Conservation (phyloP, 2,888 invertebrate genomes). For the Diarsia dahlii region DNA sequence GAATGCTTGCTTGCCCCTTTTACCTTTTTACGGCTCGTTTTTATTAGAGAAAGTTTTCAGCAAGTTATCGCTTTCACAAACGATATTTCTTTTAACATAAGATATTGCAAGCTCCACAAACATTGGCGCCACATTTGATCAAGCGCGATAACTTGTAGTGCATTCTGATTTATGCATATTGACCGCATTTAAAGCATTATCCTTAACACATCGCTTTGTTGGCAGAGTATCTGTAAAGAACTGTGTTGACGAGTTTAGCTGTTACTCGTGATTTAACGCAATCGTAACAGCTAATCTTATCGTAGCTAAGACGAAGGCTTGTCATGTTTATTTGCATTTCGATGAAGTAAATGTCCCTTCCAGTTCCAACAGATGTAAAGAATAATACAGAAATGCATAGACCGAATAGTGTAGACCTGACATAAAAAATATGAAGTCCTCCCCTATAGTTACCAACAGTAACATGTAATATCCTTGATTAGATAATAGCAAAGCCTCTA, state of each 20-base stretch:
- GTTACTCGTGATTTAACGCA: conserved; percentile 69
- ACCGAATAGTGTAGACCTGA: conserved; percentile 41
- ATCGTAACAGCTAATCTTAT: conserved; percentile 83
- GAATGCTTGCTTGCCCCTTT: conserved; percentile 93
- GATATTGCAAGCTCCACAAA: conserved; percentile 73
- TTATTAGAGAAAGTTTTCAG: conserved; percentile 86
- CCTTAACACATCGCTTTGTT: conserved; percentile 88
- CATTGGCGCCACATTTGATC: conserved; percentile 81
- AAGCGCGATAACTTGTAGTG: conserved; percentile 88
- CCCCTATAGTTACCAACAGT: conserved; percentile 39
- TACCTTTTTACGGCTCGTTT: conserved; percentile 90
- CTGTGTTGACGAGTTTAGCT: conserved; percentile 82
- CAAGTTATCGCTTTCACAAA: conserved; percentile 89
- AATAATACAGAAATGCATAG: conserved; percentile 54
- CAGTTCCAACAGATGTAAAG: conserved; percentile 31
- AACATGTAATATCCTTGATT: conserved; percentile 58
- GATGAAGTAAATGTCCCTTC: conserved; percentile 62
- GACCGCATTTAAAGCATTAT: conserved; percentile 85
- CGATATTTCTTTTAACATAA: conserved; percentile 79
- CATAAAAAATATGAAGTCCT: conserved; percentile 26
- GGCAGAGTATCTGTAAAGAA: conserved; percentile 80
- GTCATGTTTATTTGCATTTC: conserved; percentile 85
- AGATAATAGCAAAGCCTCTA: conserved; percentile 69
- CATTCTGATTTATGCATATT: conserved; percentile 85
- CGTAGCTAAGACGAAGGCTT: conserved; percentile 82